phyloP scores from a whole-genome alignment of 2,113 vertebrate genomes.

The Phycodurus eques region DNA sequence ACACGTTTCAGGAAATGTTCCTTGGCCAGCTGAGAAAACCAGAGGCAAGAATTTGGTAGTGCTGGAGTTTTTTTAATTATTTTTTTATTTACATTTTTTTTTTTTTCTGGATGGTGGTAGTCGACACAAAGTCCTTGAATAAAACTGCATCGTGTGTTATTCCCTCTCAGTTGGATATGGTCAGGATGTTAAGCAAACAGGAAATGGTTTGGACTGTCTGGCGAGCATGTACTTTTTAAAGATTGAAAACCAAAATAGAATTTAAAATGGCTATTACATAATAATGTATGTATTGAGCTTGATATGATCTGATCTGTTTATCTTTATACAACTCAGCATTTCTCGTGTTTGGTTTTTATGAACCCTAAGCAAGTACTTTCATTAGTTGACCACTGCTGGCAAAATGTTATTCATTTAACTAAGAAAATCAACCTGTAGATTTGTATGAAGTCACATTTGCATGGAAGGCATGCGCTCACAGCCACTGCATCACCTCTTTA shows the following conservation, averaged over 20 bases:
- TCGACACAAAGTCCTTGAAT: conserved; percentile 30
- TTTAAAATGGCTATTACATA: too few species aligned
- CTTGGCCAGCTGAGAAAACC: conserved; percentile 60
- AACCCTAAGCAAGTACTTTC: neutral
- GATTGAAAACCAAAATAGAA: neutral
- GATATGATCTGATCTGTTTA: neutral
- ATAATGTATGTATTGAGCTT: too few species aligned
- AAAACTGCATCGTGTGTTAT: conserved; percentile 41
- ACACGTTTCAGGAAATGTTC: conserved; percentile 79
- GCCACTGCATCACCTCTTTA: neutral
- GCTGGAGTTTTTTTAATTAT: conserved; percentile 1
- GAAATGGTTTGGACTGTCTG: conserved; percentile 24
- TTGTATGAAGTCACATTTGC: conserved; percentile 14
- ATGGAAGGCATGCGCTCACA: neutral
- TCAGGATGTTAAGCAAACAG: conserved; percentile 28
- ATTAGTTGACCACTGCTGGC: neutral
- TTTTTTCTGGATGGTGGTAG: conserved; percentile 29
- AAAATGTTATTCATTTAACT: neutral
- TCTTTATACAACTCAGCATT: neutral
- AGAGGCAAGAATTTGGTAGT: conserved; percentile 62
- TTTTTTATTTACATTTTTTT: too few species aligned
- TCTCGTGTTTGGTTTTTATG: neutral
- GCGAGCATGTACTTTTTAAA: conserved; percentile 36
- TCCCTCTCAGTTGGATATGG: conserved; percentile 41
- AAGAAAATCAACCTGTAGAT: conserved; percentile 10